Evolutionary conservation across 2,113 vertebrate species (phyloP).

Genomic region (Phainopepla nitens): DNA sequence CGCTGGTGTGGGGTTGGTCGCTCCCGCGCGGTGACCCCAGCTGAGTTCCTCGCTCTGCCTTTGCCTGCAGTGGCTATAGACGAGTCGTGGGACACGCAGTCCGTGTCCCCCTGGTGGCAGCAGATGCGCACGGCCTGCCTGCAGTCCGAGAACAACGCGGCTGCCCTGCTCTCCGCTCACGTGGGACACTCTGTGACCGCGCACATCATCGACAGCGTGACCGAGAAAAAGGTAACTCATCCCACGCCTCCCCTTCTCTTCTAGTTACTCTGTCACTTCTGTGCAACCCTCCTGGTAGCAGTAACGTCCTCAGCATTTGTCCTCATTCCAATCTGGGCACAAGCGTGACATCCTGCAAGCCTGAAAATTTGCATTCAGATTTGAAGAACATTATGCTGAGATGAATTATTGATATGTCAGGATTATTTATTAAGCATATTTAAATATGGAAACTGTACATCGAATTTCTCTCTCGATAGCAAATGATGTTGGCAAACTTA

Average conservation of each 20-base stretch:
- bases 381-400: background rate
- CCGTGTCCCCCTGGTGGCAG: constrained; percentile 96
- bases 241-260: background rate
- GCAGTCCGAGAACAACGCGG: constrained; percentile 84
- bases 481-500: background rate
- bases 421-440: background rate
- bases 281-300: background rate
- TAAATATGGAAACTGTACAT: background rate
- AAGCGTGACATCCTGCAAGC: background rate
- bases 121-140: constrained; percentile 87
- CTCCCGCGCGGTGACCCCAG: fast-evolving
- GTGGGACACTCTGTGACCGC: constrained; percentile 84
- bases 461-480: background rate
- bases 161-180: constrained; percentile 85
- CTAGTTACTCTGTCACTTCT: background rate
- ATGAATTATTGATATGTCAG: background rate
- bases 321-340: fast-evolving
- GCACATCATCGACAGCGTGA: constrained; percentile 74
- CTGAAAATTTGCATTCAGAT: background rate
- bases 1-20: background rate
- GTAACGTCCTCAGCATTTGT: background rate
- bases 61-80: constrained; percentile 80
- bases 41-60: background rate
- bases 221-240: constrained; percentile 79
- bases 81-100: constrained; percentile 89